These are phyloP conservation scores for Seriola aureovittata DNA, from an alignment of 2,113 vertebrate species.

Conservation along the genomic window DNA sequence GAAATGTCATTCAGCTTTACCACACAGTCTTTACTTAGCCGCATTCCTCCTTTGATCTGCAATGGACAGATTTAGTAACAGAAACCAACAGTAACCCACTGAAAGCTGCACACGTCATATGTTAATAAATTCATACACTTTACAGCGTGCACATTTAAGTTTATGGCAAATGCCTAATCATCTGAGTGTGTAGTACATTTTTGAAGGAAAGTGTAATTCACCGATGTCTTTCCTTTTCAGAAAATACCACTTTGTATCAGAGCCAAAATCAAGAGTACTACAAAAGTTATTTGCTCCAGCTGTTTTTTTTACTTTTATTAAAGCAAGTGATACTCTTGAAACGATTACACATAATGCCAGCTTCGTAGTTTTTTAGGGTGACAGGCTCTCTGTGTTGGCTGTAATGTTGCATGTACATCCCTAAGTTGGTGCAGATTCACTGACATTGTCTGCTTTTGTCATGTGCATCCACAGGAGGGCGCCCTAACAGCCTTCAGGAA, in stretches of 20 bases:
- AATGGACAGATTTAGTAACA: background rate
- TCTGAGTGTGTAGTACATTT: background rate
- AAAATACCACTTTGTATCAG: too few relatives aligned
- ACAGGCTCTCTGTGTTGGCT: too few relatives aligned
- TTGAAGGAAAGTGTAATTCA: too few relatives aligned
- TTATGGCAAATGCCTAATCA: background rate
- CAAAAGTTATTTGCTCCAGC: background rate
- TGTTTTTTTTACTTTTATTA: background rate
- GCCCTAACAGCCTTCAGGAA: slow-evolving; percentile 96
- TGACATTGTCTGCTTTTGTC: background rate
- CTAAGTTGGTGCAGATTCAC: background rate
- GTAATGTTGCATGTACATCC: background rate
- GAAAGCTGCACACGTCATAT: too few relatives aligned
- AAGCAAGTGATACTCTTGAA: background rate
- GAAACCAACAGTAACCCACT: background rate
- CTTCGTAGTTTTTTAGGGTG: too few relatives aligned
- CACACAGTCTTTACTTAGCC: background rate
- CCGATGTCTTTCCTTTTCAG: background rate
- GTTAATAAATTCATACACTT: background rate
- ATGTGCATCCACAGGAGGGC: slow-evolving; percentile 88
- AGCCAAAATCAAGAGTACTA: background rate
- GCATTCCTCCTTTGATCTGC: background rate
- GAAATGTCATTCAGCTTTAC: background rate
- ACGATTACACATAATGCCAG: background rate
- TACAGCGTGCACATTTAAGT: background rate